A percentile compares a stretch with the other conserved stretches of the same genome.
These are phyloP conservation scores for Dermolepida albohirtum DNA, from an alignment of 2,888 invertebrate genomes.

Conservation along the genomic window DNA sequence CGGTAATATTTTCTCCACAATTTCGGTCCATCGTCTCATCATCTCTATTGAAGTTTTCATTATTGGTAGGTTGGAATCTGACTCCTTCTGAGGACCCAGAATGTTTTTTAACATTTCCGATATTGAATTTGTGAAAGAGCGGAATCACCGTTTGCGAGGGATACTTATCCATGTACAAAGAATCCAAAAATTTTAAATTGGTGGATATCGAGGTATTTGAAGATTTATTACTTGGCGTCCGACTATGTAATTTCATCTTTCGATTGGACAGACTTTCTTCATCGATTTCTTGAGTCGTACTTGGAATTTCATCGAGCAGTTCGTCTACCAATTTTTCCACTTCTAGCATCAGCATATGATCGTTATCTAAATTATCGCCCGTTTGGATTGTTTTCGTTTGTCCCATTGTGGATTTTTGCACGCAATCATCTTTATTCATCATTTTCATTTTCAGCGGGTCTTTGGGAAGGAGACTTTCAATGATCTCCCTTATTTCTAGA, in stretches of 20 bases:
- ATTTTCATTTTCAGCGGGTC: slow-evolving; percentile 5
- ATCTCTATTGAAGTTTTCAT: not conserved
- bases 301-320: slow-evolving; percentile 14
- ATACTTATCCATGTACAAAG: not conserved
- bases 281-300: not conserved
- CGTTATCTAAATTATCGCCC: not conserved
- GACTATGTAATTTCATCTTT: too few species aligned
- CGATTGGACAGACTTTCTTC: not conserved
- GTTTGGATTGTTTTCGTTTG: not conserved
- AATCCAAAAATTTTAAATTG: not conserved
- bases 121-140: slow-evolving; percentile 16
- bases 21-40: too few species aligned
- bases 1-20: too few species aligned
- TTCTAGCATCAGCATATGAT: slow-evolving; percentile 3
- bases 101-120: not conserved
- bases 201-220: not conserved
- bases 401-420: not conserved
- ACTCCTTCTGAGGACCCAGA: not conserved
- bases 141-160: slow-evolving; percentile 22
- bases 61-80: not conserved
- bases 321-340: slow-evolving; percentile 24
- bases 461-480: slow-evolving; percentile 17
- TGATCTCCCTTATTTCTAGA: slow-evolving; percentile 15
- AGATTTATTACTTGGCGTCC: not conserved
- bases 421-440: not conserved